Evolutionary conservation across 2,113 vertebrate genomes (phyloP), one percentile per base, ranked within the genome.

Genomic region (Lepisosteus osseus): DNA sequence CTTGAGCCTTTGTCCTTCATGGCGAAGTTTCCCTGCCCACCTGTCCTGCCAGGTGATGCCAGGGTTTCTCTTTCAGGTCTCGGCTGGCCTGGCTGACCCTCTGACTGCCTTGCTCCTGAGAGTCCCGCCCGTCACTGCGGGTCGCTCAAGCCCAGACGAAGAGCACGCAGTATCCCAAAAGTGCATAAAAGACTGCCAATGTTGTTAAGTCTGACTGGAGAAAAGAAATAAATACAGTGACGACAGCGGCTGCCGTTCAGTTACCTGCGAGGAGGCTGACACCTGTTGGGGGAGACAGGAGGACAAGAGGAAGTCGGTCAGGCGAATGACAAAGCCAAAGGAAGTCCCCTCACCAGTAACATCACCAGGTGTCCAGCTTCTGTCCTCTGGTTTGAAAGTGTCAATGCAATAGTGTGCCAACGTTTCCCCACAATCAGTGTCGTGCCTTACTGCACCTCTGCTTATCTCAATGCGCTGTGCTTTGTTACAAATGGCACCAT

Each of bases 221-320:
- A 51, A 51, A 1, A 51, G 2, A 9, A 84, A 83, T 87, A 81
- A 85, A 83, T 77, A 80, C 8, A 5, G 76, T 68, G 78, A 82
- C 29, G 76, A 73, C 81, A 76, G 74, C 65, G 75, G 65, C n/a
- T 47, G 29, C 64, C 62, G 80, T 72, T 79, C 73, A 76, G 86
- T 90, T 93, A 93, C 84, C 91, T 90, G 61, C 90, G 89, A 63
- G 91, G 91, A 72, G 82, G 85, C 80, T 92, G 90, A 79, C 91
- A 93, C 75, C 91, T 93, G 73, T 51, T 14, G 55, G 47, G 44
- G 74, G 54, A 82, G 7, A 75, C 17, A 72, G 7, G 45, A 44
- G 0, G 72, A 54, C 77, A 57, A 9, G 8, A 71, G 68, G 72
- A 47, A 42, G 29, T 29, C 2, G 29, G 29, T 29, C 29, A 29